phyloP scores from a whole-genome alignment of 2,888 invertebrate species.

The Tenodera sinensis region DNA sequence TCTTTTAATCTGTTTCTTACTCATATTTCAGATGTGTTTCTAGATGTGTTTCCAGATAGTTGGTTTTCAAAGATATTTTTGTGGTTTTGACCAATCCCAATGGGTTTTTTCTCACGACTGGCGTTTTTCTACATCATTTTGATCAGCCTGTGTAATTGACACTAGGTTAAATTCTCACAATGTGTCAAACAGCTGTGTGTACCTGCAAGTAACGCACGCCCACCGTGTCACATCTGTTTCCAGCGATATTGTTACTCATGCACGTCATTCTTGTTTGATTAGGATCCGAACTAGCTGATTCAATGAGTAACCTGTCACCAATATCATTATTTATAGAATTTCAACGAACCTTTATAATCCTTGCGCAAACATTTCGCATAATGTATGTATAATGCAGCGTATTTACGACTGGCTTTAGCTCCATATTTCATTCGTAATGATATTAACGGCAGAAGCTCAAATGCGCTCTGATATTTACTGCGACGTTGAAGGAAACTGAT shows the following conservation, averaged over 20 bases:
- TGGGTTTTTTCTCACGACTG: too few relatives aligned
- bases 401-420: not conserved
- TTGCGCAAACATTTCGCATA: not conserved
- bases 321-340: not conserved
- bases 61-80: too few relatives aligned
- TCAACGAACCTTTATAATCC: not conserved
- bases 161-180: too few relatives aligned
- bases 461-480: not conserved
- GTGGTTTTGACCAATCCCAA: too few relatives aligned
- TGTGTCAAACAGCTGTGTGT: too few relatives aligned
- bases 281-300: not conserved
- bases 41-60: too few relatives aligned
- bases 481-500: not conserved
- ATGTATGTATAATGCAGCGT: not conserved
- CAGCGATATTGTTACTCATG: not conserved
- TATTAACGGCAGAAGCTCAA: not conserved
- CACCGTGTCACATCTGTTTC: not conserved
- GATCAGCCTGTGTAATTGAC: too few relatives aligned
- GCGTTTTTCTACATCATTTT: too few relatives aligned
- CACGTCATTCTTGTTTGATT: not conserved
- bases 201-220: not conserved
- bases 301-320: not conserved
- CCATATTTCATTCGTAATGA: not conserved
- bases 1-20: too few relatives aligned
- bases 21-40: too few relatives aligned